phyloP scores from a whole-genome alignment of 1,140 invertebrate genomes.

The Macrobrachium rosenbergii region DNA sequence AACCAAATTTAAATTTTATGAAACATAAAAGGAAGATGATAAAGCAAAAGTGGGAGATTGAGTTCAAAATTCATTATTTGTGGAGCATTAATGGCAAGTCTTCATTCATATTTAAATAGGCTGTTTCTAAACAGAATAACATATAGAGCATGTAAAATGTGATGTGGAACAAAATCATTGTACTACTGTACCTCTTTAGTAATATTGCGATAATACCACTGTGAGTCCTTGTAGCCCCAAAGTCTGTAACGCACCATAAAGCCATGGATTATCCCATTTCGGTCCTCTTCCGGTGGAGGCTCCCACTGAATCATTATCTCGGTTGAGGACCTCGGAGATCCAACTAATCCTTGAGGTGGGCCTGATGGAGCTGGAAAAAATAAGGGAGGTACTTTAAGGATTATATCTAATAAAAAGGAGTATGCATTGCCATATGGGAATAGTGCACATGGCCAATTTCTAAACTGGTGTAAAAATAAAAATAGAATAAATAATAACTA shows the following conservation, averaged over 20 bases:
- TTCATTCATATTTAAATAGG: not conserved
- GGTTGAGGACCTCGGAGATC: slow-evolving; percentile 90
- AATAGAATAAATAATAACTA: not conserved
- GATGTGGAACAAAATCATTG: not conserved
- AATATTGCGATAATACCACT: slow-evolving; percentile 91
- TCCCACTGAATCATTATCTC: slow-evolving; percentile 99
- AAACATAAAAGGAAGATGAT: not conserved
- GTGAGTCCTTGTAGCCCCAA: slow-evolving; percentile 88
- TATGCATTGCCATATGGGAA: no score
- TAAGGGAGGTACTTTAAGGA: not conserved
- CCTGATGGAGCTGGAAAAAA: slow-evolving; percentile 84
- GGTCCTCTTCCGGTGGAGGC: slow-evolving; percentile 89
- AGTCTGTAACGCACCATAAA: slow-evolving; percentile 93
- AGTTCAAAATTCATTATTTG: not conserved
- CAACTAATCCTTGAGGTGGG: slow-evolving; percentile 89
- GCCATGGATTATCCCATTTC: slow-evolving; percentile 94
- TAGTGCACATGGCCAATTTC: not conserved
- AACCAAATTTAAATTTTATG: not conserved
- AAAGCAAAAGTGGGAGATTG: not conserved
- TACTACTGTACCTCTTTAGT: slow-evolving; percentile 79
- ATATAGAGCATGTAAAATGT: no score
- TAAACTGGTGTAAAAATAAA: no score
- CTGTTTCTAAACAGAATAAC: no score
- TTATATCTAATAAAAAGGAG: no score
- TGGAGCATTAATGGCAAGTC: not conserved